phyloP scores from a whole-genome alignment of 2,113 vertebrate genomes.

The Equus przewalskii region DNA sequence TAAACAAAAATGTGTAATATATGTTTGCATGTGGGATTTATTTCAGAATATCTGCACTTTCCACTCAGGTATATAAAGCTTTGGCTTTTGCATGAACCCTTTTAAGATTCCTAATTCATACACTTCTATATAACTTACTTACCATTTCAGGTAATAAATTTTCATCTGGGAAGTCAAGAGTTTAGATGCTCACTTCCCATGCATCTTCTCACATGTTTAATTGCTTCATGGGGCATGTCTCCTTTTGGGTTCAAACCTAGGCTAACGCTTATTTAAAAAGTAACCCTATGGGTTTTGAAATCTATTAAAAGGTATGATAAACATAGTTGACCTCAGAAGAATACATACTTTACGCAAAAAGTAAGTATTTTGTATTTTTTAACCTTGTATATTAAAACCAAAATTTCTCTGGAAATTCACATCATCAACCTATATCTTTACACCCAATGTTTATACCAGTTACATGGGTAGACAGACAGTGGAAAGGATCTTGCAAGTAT shows the following conservation, averaged over 20 bases:
- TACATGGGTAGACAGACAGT: background rate
- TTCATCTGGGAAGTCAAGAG: background rate
- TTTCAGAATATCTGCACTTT: slow-evolving; percentile 45
- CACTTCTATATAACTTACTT: background rate
- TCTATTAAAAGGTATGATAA: background rate
- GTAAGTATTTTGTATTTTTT: slow-evolving; percentile 11
- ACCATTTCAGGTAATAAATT: slow-evolving; percentile 13
- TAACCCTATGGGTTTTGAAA: background rate
- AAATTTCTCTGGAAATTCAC: background rate
- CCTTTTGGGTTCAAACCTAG: background rate
- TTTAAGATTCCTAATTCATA: slow-evolving; percentile 8
- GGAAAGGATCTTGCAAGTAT: background rate
- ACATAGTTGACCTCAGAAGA: background rate
- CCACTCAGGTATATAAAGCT: background rate
- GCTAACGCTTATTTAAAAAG: background rate
- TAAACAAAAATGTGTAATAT: slow-evolving; percentile 66
- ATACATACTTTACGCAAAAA: background rate
- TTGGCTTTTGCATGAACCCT: slow-evolving; percentile 29
- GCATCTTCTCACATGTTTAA: background rate
- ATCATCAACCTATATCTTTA: background rate
- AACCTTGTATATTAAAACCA: background rate
- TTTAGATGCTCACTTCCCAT: background rate
- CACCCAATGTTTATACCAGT: background rate
- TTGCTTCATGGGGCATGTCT: background rate
- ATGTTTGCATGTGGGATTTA: slow-evolving; percentile 58